Evolutionary conservation across 2,797 vertebrate species (phyloP), one percentile per base, ranked within the genome.

Genomic region (Microhierax caerulescens): DNA sequence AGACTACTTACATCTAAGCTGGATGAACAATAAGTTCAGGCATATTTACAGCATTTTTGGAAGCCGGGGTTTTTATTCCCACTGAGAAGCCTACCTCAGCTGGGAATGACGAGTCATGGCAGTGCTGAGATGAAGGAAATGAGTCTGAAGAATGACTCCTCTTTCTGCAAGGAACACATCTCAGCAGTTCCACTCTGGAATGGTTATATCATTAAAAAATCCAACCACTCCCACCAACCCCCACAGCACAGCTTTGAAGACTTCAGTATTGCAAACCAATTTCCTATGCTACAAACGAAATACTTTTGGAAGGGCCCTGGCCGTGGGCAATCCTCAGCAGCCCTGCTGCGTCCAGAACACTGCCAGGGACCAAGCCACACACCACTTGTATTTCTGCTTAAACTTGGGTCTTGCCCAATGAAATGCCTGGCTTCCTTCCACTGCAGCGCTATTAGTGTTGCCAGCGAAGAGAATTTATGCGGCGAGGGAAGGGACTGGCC

Each of bases 361-460:
- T 86, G 90, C 30, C 93, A 90, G 36, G 25, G 72, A 74, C 50
- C 27, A 82, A 88, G 53, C 20, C 68, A 87, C 91, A 77, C 36
- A 32, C 21, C 39, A 7, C 39, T 79, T 45, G 39, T 36, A 84
- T 79, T 95, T 85, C 81, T 88, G 50, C 65, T 68, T 90, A 69
- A 63, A 85, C 59, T 48, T 90, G 79, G n/a, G 60, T 47, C 89
- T 83, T 89, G 43, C 72, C 77, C 73, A 93, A 41, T 56, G 61
- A 67, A 88, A 80, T 80, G 79, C 86, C 67, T 92, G 91, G 82
- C 93, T 89, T 77, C 73, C 92, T 94, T 93, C 94, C 91, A 80
- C 70, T 63, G 61, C 90, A 92, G 84, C 80, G 88, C 89, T 51
- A 47, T 88, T 72, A 95, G 69, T 85, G 78, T 87, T 92, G 85